A percentile compares a stretch with the other conserved stretches of the same genome.
phyloP scores from a whole-genome alignment of 2,113 vertebrate species.

The Pseudorectes ferrugineus region DNA sequence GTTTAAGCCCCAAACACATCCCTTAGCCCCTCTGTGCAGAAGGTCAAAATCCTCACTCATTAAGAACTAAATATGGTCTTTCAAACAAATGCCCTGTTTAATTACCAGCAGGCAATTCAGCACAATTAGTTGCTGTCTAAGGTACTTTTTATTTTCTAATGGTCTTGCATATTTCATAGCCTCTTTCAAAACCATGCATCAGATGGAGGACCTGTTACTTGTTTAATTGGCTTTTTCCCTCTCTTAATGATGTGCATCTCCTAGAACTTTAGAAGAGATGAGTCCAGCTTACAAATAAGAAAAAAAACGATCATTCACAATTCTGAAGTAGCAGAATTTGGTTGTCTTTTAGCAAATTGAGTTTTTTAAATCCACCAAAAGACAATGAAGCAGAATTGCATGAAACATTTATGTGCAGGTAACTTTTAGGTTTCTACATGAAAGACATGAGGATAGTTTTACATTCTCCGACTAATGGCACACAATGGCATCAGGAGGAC shows the following conservation, averaged over 20 bases:
- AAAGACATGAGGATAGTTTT: background rate
- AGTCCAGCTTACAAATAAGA: background rate
- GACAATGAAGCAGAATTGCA: background rate
- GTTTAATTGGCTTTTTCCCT: background rate
- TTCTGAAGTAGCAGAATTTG: background rate
- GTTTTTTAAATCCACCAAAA: background rate
- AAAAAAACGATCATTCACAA: background rate
- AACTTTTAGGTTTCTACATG: background rate
- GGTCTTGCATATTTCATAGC: background rate
- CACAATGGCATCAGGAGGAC: background rate
- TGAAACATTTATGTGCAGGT: background rate
- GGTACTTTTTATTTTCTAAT: background rate
- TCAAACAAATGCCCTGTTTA: constrained; percentile 1
- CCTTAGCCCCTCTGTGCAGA: background rate
- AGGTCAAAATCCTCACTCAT: background rate
- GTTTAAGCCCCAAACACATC: background rate
- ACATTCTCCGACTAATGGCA: background rate
- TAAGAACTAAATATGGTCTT: background rate
- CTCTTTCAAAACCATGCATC: background rate
- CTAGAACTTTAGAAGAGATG: background rate
- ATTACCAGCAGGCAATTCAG: constrained; percentile 21
- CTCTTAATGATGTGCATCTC: background rate
- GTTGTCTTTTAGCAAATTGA: background rate
- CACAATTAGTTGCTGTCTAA: constrained; percentile 37
- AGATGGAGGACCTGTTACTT: background rate